phyloP scores from a whole-genome alignment of 2,797 vertebrate genomes.

The Chloroceryle inda region DNA sequence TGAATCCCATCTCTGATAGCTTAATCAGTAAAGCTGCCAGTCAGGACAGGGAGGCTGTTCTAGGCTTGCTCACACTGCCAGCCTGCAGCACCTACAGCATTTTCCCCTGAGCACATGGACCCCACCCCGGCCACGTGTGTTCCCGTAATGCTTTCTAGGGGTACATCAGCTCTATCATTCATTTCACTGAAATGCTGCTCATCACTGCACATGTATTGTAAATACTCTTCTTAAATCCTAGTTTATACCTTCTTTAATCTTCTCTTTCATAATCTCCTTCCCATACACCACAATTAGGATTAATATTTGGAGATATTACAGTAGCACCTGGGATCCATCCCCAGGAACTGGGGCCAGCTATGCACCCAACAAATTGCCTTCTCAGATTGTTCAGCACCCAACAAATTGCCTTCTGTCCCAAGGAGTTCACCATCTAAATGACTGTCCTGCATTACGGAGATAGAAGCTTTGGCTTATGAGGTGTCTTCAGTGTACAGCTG shows the following conservation, averaged over 20 bases:
- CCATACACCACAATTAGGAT: background rate
- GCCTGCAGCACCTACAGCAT: background rate
- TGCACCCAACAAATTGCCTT: background rate
- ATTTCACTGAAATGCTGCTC: background rate
- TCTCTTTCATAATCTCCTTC: background rate
- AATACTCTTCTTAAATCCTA: background rate
- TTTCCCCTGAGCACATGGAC: background rate
- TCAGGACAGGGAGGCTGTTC: background rate
- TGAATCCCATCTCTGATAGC: background rate
- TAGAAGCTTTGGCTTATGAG: background rate
- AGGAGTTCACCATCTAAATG: background rate
- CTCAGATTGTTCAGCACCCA: background rate
- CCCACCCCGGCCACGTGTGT: background rate
- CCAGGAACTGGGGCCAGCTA: background rate
- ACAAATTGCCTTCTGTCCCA: background rate
- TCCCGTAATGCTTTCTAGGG: background rate
- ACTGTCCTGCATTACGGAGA: background rate
- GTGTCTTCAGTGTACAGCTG: background rate
- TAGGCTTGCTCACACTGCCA: background rate
- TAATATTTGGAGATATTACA: background rate
- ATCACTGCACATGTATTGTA: background rate
- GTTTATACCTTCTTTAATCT: background rate
- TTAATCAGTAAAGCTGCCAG: background rate
- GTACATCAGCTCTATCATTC: background rate
- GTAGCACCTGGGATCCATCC: background rate